Percentiles rank a stretch among this genome's conserved stretches.
These are phyloP conservation scores for Larimichthys crocea DNA, from an alignment of 2,113 vertebrate genomes.

Conservation along the genomic window DNA sequence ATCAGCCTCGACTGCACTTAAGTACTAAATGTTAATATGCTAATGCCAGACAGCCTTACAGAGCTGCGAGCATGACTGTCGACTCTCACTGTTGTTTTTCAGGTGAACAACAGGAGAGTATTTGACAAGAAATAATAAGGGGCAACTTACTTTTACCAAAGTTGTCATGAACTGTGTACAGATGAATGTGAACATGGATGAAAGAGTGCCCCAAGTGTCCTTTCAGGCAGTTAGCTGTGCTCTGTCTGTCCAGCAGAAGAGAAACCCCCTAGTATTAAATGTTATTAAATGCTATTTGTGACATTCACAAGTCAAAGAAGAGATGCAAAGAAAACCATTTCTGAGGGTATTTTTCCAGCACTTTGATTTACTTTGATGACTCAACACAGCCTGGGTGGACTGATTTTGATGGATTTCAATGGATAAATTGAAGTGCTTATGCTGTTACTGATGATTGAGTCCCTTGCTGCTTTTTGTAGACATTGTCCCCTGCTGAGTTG, in stretches of 20 bases:
- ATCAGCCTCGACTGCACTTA: no score
- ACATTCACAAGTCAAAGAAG: slow-evolving; percentile 12
- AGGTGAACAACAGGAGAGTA: neutral
- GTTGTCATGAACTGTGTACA: neutral
- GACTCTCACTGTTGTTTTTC: no score
- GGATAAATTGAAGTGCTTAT: slow-evolving; percentile 65
- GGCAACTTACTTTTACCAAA: neutral
- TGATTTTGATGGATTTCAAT: slow-evolving; percentile 57
- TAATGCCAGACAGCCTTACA: no score
- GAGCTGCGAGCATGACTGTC: no score
- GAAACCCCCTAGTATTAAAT: neutral
- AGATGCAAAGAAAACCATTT: slow-evolving; percentile 4
- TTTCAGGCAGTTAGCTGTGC: neutral
- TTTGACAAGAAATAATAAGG: neutral
- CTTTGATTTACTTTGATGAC: slow-evolving; percentile 57
- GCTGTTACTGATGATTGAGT: slow-evolving; percentile 59
- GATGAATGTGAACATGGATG: neutral
- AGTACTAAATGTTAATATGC: no score
- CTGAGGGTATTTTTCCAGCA: slow-evolving; percentile 6
- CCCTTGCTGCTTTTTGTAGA: slow-evolving; percentile 55
- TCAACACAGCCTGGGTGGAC: slow-evolving; percentile 16
- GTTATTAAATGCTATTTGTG: slow-evolving; percentile 28
- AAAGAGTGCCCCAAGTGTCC: neutral
- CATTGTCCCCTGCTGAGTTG: slow-evolving; percentile 55
- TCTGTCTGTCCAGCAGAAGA: neutral